phyloP scores from a whole-genome alignment of 1,140 invertebrate genomes.

The Sitophilus oryzae region DNA sequence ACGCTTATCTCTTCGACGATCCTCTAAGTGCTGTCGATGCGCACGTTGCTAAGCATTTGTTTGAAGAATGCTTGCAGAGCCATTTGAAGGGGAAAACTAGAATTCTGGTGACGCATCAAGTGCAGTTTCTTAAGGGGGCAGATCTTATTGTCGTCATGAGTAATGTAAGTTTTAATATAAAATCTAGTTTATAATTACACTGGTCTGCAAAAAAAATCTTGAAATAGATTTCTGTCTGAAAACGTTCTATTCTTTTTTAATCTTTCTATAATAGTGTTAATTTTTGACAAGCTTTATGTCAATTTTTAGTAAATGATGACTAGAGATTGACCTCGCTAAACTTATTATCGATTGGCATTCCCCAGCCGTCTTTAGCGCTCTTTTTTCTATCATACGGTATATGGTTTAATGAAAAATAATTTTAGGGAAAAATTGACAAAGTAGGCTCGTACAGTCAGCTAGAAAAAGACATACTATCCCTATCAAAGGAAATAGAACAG shows the following conservation, averaged over 20 bases:
- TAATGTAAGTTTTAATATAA: constrained; percentile 48
- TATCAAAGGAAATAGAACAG: constrained; percentile 18
- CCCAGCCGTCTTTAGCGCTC: too few relatives aligned
- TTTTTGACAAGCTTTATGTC: too few relatives aligned
- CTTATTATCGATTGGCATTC: too few relatives aligned
- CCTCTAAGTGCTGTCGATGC: constrained; percentile 74
- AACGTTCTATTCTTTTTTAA: too few relatives aligned
- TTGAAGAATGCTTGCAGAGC: constrained; percentile 58
- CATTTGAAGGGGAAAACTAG: constrained; percentile 50
- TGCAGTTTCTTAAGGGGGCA: constrained; percentile 71
- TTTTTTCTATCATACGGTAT: neutral
- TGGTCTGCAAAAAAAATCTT: neutral
- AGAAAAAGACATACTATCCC: constrained; percentile 23
- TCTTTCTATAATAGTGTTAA: too few relatives aligned
- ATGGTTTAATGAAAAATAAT: neutral
- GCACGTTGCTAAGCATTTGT: constrained; percentile 64
- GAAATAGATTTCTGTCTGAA: too few relatives aligned
- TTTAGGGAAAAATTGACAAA: constrained; percentile 45
- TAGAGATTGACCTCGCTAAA: too few relatives aligned
- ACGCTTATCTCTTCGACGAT: constrained; percentile 78
- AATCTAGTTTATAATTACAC: neutral
- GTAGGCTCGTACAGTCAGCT: constrained; percentile 38
- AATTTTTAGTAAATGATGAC: too few relatives aligned
- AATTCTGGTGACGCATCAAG: constrained; percentile 75
- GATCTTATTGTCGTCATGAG: constrained; percentile 65